Evolutionary conservation across 2,797 vertebrate species (phyloP).

Genomic region (Diceros bicornis): DNA sequence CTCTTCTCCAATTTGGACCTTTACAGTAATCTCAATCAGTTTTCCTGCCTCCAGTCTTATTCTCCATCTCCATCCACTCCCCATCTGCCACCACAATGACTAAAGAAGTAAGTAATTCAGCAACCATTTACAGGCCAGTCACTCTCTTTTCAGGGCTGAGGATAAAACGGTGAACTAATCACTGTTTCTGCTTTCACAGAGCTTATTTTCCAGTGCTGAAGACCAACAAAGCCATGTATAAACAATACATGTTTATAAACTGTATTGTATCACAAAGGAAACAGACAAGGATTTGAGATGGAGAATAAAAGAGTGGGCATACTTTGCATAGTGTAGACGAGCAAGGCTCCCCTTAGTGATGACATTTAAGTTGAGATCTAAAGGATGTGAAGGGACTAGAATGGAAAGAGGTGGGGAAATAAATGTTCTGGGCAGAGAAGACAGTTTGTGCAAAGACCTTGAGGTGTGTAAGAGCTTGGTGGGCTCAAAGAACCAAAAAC

Average conservation of each 20-base stretch:
- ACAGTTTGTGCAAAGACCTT: not conserved
- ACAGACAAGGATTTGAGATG: not conserved
- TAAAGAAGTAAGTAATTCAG: not conserved
- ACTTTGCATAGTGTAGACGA: not conserved
- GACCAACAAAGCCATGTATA: not conserved
- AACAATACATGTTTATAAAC: not conserved
- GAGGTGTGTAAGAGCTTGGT: not conserved
- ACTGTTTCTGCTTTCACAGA: not conserved
- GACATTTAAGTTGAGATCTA: not conserved
- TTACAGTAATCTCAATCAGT: not conserved
- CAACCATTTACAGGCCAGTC: not conserved
- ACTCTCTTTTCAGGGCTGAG: not conserved
- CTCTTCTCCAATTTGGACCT: not conserved
- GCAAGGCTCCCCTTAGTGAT: not conserved
- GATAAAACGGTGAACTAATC: not conserved
- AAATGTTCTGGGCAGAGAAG: not conserved
- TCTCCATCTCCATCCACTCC: not conserved
- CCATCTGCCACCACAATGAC: not conserved
- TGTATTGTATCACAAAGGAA: not conserved
- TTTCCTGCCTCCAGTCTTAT: not conserved
- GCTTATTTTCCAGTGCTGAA: not conserved
- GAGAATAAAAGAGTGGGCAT: not conserved
- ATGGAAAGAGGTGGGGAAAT: not conserved
- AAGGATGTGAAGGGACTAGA: not conserved
- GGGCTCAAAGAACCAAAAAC: not conserved